These are phyloP conservation scores for Lathronympha strigana DNA, from an alignment of 2,888 invertebrate species.

Conservation along the genomic window DNA sequence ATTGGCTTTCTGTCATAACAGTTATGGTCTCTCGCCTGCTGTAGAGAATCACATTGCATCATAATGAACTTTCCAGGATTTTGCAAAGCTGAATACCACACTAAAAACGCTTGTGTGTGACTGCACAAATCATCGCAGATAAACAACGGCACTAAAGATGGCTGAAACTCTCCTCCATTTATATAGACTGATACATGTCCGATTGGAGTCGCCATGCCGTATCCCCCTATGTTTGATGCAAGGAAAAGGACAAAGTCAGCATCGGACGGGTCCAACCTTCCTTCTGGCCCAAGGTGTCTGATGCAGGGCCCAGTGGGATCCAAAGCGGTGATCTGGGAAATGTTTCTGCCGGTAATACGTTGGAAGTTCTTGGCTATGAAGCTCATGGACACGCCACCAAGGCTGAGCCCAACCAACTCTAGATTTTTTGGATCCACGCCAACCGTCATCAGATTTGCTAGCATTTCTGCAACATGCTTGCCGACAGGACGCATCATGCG, in stretches of 20 bases:
- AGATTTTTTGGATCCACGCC: conserved; percentile 47
- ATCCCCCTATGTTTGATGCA: conserved; percentile 47
- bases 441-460: conserved; percentile 43
- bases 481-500: conserved; percentile 46
- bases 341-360: conserved; percentile 45
- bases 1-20: conserved; percentile 57
- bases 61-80: conserved; percentile 58
- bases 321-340: conserved; percentile 45
- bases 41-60: conserved; percentile 58
- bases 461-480: conserved; percentile 45
- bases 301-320: conserved; percentile 53
- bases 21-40: conserved; percentile 57
- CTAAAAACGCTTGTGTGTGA: conserved; percentile 42
- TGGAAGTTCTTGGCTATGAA: conserved; percentile 50
- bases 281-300: conserved; percentile 44
- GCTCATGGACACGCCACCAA: conserved; percentile 49
- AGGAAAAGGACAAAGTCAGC: conserved; percentile 49
- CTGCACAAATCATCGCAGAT: conserved; percentile 37
- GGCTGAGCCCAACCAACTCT: conserved; percentile 48
- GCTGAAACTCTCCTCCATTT: conserved; percentile 61
- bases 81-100: conserved; percentile 59
- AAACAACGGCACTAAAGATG: conserved; percentile 43
- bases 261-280: conserved; percentile 47
- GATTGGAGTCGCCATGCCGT: conserved; percentile 46
- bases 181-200: conserved; percentile 53